Percentiles rank a stretch among this genome's conserved stretches.
These are phyloP conservation scores for Drosophila birchii DNA, from an alignment of 2,888 invertebrate species.

Conservation along the genomic window DNA sequence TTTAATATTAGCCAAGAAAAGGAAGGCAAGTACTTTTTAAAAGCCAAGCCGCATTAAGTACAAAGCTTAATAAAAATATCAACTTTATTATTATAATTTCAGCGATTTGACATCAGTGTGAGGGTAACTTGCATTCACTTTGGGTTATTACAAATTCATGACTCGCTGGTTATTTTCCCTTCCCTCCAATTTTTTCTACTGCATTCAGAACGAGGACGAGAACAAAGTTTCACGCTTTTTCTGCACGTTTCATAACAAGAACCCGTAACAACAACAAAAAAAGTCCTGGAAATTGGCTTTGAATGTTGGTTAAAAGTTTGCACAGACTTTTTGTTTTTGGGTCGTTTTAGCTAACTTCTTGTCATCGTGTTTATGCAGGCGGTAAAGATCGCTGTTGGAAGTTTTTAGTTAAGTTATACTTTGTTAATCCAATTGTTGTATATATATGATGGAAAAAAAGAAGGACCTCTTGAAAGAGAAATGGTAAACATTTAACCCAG, in stretches of 20 bases:
- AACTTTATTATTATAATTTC: conserved; percentile 3
- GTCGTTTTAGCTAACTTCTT: conserved; percentile 26
- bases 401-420: conserved; percentile 32
- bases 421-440: conserved; percentile 21
- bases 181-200: neutral
- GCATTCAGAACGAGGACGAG: conserved; percentile 16
- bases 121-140: conserved; percentile 24
- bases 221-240: conserved; percentile 26
- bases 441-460: neutral
- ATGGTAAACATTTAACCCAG: neutral
- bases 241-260: conserved; percentile 12
- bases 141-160: conserved; percentile 44
- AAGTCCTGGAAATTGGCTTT: conserved; percentile 41
- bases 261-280: conserved; percentile 15
- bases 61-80: neutral
- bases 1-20: neutral
- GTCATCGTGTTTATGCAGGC: conserved; percentile 26
- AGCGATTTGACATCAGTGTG: conserved; percentile 2
- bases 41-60: neutral
- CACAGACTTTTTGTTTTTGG: conserved; percentile 30
- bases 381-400: conserved; percentile 27
- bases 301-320: conserved; percentile 39
- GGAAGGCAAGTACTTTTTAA: neutral
- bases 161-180: conserved; percentile 22
- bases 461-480: neutral